Conservation (phyloP, 2,113 vertebrate species). For the Anhinga anhinga region DNA sequence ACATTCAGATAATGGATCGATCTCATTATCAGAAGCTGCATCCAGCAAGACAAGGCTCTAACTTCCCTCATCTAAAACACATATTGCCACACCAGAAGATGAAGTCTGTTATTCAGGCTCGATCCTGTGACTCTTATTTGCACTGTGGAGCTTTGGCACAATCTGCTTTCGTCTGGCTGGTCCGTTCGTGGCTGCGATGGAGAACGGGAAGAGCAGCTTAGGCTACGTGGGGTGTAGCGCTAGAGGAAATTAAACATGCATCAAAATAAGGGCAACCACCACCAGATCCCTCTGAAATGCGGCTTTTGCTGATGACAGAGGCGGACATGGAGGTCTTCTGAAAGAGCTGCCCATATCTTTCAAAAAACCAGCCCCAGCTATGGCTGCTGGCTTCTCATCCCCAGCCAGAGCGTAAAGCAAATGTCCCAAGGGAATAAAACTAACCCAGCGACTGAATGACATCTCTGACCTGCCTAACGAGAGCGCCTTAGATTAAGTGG, state of each 20-base stretch:
- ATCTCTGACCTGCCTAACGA: background rate
- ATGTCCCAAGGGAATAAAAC: background rate
- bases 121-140: background rate
- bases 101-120: background rate
- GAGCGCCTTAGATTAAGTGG: accelerated
- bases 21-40: background rate
- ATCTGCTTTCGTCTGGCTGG: background rate
- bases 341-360: background rate
- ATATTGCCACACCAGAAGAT: background rate
- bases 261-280: background rate
- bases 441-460: background rate
- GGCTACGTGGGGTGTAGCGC: accelerated
- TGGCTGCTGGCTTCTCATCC: background rate
- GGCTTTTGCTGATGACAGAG: background rate
- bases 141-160: background rate
- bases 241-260: background rate
- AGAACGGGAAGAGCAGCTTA: accelerated
- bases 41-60: background rate
- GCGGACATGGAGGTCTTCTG: accelerated
- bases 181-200: accelerated
- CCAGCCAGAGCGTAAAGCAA: background rate
- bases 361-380: background rate
- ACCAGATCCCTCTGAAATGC: background rate
- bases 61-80: background rate
- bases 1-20: background rate